Conservation (phyloP, 1,140 invertebrate genomes). For the Pollicipes pollicipes region DNA sequence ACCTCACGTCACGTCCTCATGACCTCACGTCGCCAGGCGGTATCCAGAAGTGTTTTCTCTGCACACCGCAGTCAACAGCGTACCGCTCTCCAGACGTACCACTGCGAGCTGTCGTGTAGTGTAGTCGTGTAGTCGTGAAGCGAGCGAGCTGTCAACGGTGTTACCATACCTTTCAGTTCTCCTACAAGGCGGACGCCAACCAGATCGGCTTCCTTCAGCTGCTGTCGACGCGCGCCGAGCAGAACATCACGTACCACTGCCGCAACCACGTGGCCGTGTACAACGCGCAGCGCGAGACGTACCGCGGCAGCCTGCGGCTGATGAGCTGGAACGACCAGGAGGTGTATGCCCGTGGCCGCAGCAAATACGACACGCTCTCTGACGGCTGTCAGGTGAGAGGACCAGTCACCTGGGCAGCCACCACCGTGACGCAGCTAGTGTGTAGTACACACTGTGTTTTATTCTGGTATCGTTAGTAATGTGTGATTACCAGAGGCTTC, state of each 20-base stretch:
- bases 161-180: conserved; percentile 37
- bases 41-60: too few species aligned
- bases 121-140: too few species aligned
- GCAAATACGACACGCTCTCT: conserved; percentile 45
- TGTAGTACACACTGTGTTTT: too few species aligned
- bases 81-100: too few species aligned
- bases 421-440: too few species aligned
- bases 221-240: conserved; percentile 48
- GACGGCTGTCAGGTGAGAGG: conserved; percentile 64
- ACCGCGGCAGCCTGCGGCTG: conserved; percentile 53
- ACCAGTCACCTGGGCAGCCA: conserved; percentile 7
- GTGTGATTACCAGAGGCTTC: too few species aligned
- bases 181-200: conserved; percentile 63
- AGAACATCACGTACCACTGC: conserved; percentile 69
- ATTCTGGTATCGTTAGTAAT: too few species aligned
- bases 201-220: conserved; percentile 69
- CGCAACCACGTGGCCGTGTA: conserved; percentile 59
- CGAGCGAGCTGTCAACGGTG: too few species aligned
- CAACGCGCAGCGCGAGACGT: conserved; percentile 41
- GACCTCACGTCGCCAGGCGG: too few species aligned
- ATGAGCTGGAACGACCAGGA: conserved; percentile 65
- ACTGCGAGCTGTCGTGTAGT: too few species aligned
- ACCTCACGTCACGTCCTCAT: background rate
- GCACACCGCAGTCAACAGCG: too few species aligned
- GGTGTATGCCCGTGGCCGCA: conserved; percentile 51